Evolutionary conservation across 2,113 vertebrate genomes (phyloP).

Genomic region (Lepisosteus osseus): DNA sequence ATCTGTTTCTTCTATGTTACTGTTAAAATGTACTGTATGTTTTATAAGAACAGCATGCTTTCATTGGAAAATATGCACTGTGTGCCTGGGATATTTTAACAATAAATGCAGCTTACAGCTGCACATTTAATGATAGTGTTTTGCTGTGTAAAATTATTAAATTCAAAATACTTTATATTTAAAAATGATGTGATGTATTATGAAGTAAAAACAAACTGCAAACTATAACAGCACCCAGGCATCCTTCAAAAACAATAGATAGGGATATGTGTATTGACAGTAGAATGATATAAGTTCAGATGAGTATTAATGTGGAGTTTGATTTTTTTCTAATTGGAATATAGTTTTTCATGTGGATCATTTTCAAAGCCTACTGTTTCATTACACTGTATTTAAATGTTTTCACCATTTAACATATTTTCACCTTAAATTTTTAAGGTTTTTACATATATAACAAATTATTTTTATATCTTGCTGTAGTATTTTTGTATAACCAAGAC

Average conservation of each 20-base stretch:
- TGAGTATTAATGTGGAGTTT: conserved; percentile 59
- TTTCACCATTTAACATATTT: neutral
- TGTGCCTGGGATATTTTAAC: neutral
- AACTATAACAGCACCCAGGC: too few relatives aligned
- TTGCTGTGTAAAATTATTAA: too few relatives aligned
- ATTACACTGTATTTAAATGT: too few relatives aligned
- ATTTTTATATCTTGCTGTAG: neutral
- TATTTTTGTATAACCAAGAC: too few relatives aligned
- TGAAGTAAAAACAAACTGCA: too few relatives aligned
- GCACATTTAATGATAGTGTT: too few relatives aligned
- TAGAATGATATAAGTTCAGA: conserved; percentile 69
- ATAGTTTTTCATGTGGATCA: conserved; percentile 52
- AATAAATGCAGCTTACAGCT: too few relatives aligned
- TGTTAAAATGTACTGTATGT: conserved; percentile 37
- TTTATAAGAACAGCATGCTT: conserved; percentile 20
- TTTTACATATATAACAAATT: neutral
- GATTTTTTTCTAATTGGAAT: conserved; percentile 61
- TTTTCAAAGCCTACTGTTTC: neutral
- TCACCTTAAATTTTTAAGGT: neutral
- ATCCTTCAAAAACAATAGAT: too few relatives aligned
- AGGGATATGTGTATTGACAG: conserved; percentile 55
- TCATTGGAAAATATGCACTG: conserved; percentile 7
- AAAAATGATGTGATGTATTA: too few relatives aligned
- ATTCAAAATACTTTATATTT: too few relatives aligned
- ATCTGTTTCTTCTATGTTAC: conserved; percentile 5